Base-by-base conservation (phyloP, 1,140 invertebrate species). In the Penaeus japonicus region DNA sequence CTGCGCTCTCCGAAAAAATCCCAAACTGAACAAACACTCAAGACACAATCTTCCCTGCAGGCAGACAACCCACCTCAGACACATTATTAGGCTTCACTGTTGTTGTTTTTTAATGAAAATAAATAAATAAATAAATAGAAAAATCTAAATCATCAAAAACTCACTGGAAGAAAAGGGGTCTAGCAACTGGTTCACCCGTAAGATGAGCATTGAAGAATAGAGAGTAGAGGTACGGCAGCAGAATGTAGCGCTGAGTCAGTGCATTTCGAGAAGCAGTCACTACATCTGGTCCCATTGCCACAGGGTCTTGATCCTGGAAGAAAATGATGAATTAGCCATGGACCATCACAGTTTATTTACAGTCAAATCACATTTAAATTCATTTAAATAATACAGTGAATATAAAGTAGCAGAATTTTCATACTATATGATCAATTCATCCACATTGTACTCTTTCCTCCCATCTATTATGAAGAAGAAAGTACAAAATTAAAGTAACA, bases 351-450 rank as follows among this genome's bases (percentile, higher is more conserved):
- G 1, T 47, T 47, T 47, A 47, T 47, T 47, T 15, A 47, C 1
- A 4, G 1, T 47, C 10, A 47, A 12, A 7, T 47, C 47, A 95
- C 94, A 92, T 97, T 97, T 91, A 97, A 96, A 93, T 97, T 97
- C 90, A 96, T 94, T 1, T 96, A 95, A 93, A 97, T 79, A 55
- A 30, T 59, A 97, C 2, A 92, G 90, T 88, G 93, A 93, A 89
- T 93, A 93, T 24, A 92, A 92, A 18, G 93, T 93, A 24, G 90
- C 93, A 3, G 92, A 91, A 30, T 90, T 90, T 2, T 90, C 91
- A 15, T 27, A 32, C 7, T 27, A 73, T 59, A 62, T 55, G 32
- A 20, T 32, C 12, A 54, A 20, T 22, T n/a, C 53, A 30, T 20
- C 35, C 55, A 88, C 57, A 73, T 17, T 85, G 53, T 62, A 73